Evolutionary conservation across 2,113 vertebrate species (phyloP).

Genomic region (Otus sunia): DNA sequence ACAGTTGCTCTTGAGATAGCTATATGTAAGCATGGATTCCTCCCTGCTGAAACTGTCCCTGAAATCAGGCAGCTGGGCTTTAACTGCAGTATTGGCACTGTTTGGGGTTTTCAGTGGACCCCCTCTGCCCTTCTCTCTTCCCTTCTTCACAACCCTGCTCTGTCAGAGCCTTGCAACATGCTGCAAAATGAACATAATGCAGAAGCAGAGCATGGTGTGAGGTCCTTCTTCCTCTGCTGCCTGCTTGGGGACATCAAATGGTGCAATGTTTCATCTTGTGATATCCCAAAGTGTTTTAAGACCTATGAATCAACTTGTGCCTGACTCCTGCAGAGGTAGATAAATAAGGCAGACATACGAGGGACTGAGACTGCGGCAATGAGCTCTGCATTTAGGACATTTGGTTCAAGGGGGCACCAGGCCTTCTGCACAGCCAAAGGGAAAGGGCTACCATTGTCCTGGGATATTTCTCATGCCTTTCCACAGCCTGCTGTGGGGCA

Average conservation of each 20-base stretch:
- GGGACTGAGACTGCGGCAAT: accelerated
- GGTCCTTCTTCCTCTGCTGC: background rate
- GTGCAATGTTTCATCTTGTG: background rate
- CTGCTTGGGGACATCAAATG: background rate
- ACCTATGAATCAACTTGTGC: background rate
- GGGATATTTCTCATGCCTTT: background rate
- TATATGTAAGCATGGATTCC: background rate
- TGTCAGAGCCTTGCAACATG: background rate
- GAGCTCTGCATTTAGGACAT: background rate
- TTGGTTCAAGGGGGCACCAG: background rate
- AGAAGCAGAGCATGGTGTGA: background rate
- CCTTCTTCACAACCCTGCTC: background rate
- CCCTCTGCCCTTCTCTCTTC: background rate
- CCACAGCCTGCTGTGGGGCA: background rate
- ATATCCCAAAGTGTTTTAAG: background rate
- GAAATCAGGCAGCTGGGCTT: background rate
- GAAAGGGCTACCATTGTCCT: background rate
- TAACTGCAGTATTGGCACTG: background rate
- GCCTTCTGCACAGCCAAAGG: background rate
- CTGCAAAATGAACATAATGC: background rate
- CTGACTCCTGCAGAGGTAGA: background rate
- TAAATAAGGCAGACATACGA: background rate
- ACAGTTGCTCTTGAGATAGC: background rate
- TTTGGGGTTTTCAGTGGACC: background rate
- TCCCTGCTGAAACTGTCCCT: background rate